phyloP scores from a whole-genome alignment of 2,888 invertebrate species.

The Cephus runcator region DNA sequence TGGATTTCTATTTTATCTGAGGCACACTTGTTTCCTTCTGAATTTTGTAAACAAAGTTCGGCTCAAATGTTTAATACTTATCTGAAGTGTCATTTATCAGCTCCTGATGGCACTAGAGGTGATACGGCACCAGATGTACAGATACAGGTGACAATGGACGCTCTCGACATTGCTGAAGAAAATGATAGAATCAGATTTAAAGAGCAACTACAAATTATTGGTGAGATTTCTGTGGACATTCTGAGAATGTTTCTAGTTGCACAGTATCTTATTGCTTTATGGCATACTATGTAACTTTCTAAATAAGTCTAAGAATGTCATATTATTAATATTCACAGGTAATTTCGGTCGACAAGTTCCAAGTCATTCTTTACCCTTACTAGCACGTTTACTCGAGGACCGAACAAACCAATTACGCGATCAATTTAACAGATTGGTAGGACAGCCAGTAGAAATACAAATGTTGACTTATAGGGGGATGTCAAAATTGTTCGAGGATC shows the following conservation, averaged over 20 bases:
- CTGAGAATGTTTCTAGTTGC: background rate
- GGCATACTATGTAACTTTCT: background rate
- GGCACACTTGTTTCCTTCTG: conserved; percentile 60
- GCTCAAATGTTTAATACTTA: conserved; percentile 81
- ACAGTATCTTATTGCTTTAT: background rate
- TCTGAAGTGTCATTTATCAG: conserved; percentile 81
- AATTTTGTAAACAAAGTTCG: conserved; percentile 61
- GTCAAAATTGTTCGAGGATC: conserved; percentile 82
- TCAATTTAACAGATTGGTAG: conserved; percentile 59
- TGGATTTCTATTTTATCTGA: conserved; percentile 73
- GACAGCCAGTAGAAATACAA: conserved; percentile 35
- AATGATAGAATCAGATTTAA: conserved; percentile 74
- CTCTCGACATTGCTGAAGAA: conserved; percentile 72
- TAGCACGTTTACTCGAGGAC: conserved; percentile 76
- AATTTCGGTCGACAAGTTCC: conserved; percentile 73
- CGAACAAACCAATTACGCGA: conserved; percentile 70
- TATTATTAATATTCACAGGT: conserved; percentile 47
- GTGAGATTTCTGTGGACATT: conserved; percentile 45
- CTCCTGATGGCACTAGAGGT: conserved; percentile 80
- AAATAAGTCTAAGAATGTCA: conserved; percentile 1
- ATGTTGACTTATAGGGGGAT: conserved; percentile 61
- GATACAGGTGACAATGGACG: conserved; percentile 27
- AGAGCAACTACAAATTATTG: conserved; percentile 82
- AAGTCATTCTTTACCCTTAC: conserved; percentile 73
- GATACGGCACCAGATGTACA: background rate